Evolutionary conservation across 2,888 invertebrate species (phyloP).

Genomic region (Conchocele bisecta): DNA sequence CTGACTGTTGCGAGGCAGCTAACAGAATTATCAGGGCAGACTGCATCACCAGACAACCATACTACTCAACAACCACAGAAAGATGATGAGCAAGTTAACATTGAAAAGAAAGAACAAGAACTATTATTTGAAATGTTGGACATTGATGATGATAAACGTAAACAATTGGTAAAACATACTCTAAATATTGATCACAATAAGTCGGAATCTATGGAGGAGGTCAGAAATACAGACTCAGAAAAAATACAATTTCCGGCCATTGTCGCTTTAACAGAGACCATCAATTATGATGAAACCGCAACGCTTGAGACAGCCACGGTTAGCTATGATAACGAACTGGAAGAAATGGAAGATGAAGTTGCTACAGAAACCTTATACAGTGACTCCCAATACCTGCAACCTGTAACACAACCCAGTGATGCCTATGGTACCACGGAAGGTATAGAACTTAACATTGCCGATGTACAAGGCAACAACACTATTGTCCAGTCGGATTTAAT

Average conservation of each 20-base stretch:
- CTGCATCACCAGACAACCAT: constrained; percentile 11
- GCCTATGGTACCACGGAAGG: too few species aligned
- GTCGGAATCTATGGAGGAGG: too few species aligned
- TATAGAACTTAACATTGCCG: too few species aligned
- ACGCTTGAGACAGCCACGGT: background rate
- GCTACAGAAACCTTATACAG: too few species aligned
- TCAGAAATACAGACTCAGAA: background rate
- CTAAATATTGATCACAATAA: too few species aligned
- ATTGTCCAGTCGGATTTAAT: too few species aligned
- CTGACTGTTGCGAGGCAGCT: constrained; percentile 51
- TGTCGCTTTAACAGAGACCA: background rate
- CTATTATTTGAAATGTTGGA: constrained; percentile 53
- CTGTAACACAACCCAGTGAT: too few species aligned
- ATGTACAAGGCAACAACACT: too few species aligned
- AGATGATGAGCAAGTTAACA: background rate
- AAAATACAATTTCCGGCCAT: background rate
- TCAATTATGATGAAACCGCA: background rate
- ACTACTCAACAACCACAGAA: background rate
- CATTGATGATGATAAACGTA: constrained; percentile 38
- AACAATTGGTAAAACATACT: too few species aligned
- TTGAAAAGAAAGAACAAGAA: constrained; percentile 52
- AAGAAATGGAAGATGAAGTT: background rate
- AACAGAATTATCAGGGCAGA: constrained; percentile 48
- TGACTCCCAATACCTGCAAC: too few species aligned
- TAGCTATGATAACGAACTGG: background rate